Conservation (phyloP, 1,140 invertebrate genomes). For the Calosoma granatense region DNA sequence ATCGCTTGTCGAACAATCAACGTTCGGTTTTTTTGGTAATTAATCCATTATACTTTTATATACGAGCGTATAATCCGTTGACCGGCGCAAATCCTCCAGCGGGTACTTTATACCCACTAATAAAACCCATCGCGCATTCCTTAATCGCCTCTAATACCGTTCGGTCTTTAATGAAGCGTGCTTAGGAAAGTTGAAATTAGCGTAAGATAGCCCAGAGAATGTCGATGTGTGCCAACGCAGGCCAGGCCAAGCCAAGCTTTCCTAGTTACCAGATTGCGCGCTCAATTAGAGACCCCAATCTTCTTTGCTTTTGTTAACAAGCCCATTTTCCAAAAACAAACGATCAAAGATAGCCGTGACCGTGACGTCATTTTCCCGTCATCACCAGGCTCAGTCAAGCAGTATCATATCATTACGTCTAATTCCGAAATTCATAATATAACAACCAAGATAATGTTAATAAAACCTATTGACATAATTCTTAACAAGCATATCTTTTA, state of each 20-base stretch:
- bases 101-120: background rate
- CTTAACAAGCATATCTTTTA: no score
- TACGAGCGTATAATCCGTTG: no score
- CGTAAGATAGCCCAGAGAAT: background rate
- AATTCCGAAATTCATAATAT: no score
- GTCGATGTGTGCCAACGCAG: no score
- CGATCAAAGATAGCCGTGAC: background rate
- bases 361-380: constrained; percentile 2
- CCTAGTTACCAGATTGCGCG: background rate
- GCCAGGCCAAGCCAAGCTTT: background rate
- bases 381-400: background rate
- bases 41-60: no score
- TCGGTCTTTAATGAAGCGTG: background rate
- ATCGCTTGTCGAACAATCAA: no score
- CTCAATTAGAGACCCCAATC: background rate
- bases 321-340: background rate
- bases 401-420: background rate
- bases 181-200: background rate
- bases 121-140: background rate
- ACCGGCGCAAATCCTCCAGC: no score
- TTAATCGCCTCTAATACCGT: background rate
- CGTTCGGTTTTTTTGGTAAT: no score
- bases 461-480: no score
- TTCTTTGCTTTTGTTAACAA: background rate
- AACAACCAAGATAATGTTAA: no score